Evolutionary conservation across 2,888 invertebrate genomes (phyloP), one percentile per base, ranked within the genome.

Genomic region (Leptarthrus brevirostris): DNA sequence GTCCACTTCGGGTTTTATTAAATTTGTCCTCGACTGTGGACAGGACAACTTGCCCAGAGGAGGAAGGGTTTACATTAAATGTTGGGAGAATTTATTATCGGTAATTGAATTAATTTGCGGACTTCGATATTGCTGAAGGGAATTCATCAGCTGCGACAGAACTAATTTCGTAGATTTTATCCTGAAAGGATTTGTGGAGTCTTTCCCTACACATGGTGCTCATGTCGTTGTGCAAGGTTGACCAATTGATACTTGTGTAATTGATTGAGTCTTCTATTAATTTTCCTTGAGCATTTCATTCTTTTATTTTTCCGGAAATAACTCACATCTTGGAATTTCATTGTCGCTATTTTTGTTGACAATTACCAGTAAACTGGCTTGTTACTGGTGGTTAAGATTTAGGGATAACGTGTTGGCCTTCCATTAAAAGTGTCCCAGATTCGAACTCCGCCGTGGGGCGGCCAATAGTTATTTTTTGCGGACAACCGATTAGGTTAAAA

Each of bases 91-190:
- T 74, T 74, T 72, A 74, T 74, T 74, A 64, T 53, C 64, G 64
- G 74, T 72, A 74, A 74, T 74, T 74, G 72, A 74, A 74, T 74
- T 74, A 74, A 74, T 74, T 74, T 74, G 74, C 52, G 72, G 74
- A 72, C 34, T 74, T 47, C 58, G 64, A 69, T 69, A 49, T 34
- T 52, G 49, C 34, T 18, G 20, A 52, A 52, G 52, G 18, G 52
- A 30, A 52, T 69, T 52, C 52, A 69, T 69, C 52, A 52, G 69
- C 14, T 52, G 52, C 34, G 69, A 52, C 30, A 52, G 52, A 52
- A 69, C 52, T 69, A 69, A 69, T 69, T 52, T 69, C 47, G 52
- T 24, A 47, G 66, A 66, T 66, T 66, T 49, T 4, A n/a, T n/a
- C n/a, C 52, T 20, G 52, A 30, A 69, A 69, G 49, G 34, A 26